phyloP scores from a whole-genome alignment of 2,888 invertebrate species.

The Pasiphila rectangulata region DNA sequence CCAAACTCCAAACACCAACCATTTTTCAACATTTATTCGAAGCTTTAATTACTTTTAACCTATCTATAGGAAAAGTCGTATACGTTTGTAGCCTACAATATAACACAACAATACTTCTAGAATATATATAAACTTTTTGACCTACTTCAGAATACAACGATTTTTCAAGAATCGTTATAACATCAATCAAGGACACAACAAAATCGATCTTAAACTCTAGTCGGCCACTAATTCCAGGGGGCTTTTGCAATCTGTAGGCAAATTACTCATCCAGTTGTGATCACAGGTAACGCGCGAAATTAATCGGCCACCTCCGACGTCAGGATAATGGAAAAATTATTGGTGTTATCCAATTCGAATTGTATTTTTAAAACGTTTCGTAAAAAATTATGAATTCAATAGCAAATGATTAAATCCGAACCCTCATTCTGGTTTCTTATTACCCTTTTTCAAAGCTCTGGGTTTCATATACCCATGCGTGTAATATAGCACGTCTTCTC shows the following conservation, averaged over 20 bases:
- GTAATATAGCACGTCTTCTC: slow-evolving; percentile 43
- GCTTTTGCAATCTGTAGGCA: slow-evolving; percentile 37
- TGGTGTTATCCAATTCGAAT: slow-evolving; percentile 60
- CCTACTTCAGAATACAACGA: no score
- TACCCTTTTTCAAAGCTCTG: slow-evolving; percentile 23
- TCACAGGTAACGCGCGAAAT: slow-evolving; percentile 60
- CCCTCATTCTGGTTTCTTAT: no score
- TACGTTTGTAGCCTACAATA: no score
- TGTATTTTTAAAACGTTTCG: no score
- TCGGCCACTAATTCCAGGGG: slow-evolving; percentile 17
- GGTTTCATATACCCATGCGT: slow-evolving; percentile 46
- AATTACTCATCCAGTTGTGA: slow-evolving; percentile 53
- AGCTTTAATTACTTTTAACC: no score
- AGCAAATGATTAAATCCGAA: no score
- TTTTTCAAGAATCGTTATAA: not conserved
- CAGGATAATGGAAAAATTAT: slow-evolving; percentile 69
- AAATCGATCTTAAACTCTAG: slow-evolving; percentile 18
- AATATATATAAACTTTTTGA: no score
- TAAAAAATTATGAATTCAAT: no score
- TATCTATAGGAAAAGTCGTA: no score
- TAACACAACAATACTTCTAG: no score
- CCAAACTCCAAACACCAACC: no score
- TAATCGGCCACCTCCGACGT: slow-evolving; percentile 50
- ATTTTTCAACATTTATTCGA: no score
- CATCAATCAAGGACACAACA: not conserved